Base-by-base conservation (phyloP, 2,113 vertebrate genomes). In the Agapornis roseicollis region DNA sequence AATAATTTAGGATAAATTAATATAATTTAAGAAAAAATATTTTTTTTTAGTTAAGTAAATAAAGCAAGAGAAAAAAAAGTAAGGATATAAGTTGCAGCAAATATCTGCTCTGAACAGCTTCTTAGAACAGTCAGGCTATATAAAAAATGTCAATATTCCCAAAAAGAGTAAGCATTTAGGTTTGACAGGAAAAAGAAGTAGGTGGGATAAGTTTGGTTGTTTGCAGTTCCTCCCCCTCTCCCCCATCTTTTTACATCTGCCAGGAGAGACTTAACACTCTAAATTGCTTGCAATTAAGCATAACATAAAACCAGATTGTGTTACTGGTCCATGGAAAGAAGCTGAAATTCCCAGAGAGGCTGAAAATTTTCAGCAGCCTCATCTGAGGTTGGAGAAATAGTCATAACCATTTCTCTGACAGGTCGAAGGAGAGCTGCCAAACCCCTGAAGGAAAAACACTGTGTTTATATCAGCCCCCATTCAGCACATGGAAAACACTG, bases 311-410 rank as follows among this genome's bases (percentile, higher is more conserved):
- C 52, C 9, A 0, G 88, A 93, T 97, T 98, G 96, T 94, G 80
- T 97, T 96, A 96, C 68, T 80, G 63, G 94, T 81, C 50, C 6
- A 2, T 76, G 90, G 90, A 98, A 97, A 97, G 89, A 97, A 97
- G 97, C 66, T 6, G 76, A 94, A 98, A 98, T 98, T 98, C 97
- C 98, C 97, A 83, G 69, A 96, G 97, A 98, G 96, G 71, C 91
- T 97, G 97, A 98, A 97, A 97, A 96, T 98, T 98, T 98, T 98
- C 98, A 98, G 80, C 97, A 94, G 96, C 93, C 86, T 80, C 70
- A 56, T 94, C 65, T 94, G 91, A 94, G 47, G 91, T 65, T 25
- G 20, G 65, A 96, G 81, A 92, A 97, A 95, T 35, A 98, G 96
- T 97, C 97, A 97, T 91, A 97, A 97, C 88, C 88, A 90, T 96